Base-by-base conservation (phyloP, 2,888 invertebrate species). In the Lumbricus terrestris region DNA sequence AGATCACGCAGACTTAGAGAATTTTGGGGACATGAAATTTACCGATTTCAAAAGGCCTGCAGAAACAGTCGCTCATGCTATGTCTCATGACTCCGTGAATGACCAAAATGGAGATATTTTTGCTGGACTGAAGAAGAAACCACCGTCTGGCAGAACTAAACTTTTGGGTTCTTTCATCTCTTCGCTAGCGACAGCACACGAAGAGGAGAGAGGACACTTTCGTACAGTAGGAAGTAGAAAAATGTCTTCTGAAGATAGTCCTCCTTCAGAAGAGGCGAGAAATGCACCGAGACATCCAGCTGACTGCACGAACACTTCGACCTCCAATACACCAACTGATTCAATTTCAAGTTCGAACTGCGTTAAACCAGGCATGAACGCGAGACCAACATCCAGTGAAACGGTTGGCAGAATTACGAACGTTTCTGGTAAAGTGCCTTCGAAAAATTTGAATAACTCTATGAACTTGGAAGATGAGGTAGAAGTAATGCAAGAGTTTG, bases 401-500 rank as follows among this genome's bases (percentile, higher is more conserved):
- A 8, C 4, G 3, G 54, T 18, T 47, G 47, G 18, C 47, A 47
- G 18, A 47, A 47, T 5, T 13, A 47, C 47, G 13, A 23, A 47
- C 20, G 20, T 69, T 69, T 69, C 69, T 69, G 69, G 69, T 29
- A 8, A 69, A 69, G n/a, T n/a, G 69, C 69, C 42, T 88, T 37
- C 34, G n/a, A 37, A 42, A 29, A 82, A 83, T 82, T 83, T 38
- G 82, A 83, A 35, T 83, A 40, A 82, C 69, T 40, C 33, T 37
- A 82, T 29, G 8, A 82, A 23, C 83, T 33, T 89, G 15, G 89
- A 18, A 83, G 83, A 38, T 83, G 42, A 54, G 23, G 47, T 20
- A 54, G 89, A 47, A 47, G 89, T 35, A 23, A 38, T 88, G 88
- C 42, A n/a, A 34, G 88, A 42, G 40, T 47, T 88, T 40, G 88